Evolutionary conservation across 2,797 vertebrate genomes (phyloP).

Genomic region (Tadarida brasiliensis): DNA sequence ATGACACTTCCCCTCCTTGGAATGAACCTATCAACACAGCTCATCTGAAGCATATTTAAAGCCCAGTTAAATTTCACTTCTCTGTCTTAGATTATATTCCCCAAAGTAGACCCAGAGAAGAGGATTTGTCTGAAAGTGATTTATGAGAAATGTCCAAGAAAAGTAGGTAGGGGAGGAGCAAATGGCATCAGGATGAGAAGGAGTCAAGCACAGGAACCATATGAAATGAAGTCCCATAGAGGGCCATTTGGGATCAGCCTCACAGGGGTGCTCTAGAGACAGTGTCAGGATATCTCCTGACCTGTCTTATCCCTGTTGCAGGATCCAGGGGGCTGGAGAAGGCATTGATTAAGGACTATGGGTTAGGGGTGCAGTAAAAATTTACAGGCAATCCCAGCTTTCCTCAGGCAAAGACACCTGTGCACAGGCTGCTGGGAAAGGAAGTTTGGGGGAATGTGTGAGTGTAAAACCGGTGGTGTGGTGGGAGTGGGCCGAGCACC

Average conservation of each 20-base stretch:
- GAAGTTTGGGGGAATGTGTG: rapidly evolving
- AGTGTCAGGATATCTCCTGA: not conserved
- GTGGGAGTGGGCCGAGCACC: not conserved
- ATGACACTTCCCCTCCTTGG: not conserved
- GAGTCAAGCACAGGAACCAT: not conserved
- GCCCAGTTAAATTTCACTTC: not conserved
- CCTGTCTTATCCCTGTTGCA: not conserved
- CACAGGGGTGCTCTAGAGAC: not conserved
- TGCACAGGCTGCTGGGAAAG: not conserved
- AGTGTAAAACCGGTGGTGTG: rapidly evolving
- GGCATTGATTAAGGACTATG: not conserved
- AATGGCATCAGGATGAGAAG: not conserved
- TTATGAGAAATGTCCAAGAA: not conserved
- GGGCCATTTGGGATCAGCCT: not conserved
- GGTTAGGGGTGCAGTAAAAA: too few species aligned
- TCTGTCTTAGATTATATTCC: not conserved
- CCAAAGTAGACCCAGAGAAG: not conserved
- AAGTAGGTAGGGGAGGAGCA: not conserved
- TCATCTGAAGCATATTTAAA: not conserved
- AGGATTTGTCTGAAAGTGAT: not conserved
- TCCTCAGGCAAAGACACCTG: not conserved
- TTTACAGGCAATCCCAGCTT: not conserved
- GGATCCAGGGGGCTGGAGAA: too few species aligned
- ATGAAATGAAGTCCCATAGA: not conserved
- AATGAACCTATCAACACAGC: not conserved